phyloP scores from a whole-genome alignment of 2,113 vertebrate genomes.

The Eclectus roratus region DNA sequence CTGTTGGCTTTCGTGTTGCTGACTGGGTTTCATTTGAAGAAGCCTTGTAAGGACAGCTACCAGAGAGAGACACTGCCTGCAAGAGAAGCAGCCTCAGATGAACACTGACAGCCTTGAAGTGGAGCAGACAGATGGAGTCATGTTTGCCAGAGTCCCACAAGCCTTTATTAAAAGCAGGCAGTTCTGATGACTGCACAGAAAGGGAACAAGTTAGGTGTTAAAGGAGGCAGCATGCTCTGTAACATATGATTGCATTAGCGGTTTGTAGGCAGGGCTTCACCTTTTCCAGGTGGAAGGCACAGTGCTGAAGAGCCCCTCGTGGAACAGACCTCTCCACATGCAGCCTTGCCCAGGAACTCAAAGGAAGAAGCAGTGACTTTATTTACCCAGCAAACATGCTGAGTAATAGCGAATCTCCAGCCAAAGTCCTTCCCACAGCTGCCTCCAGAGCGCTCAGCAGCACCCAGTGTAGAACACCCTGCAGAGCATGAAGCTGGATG shows the following conservation, averaged over 20 bases:
- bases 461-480: not conserved
- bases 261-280: not conserved
- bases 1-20: not conserved
- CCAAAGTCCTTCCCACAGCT: not conserved
- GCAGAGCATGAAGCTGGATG: not conserved
- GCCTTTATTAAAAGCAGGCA: constrained; percentile 31
- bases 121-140: constrained; percentile 57
- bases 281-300: constrained; percentile 5
- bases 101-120: constrained; percentile 53
- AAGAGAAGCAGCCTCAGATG: not conserved
- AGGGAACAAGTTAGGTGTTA: constrained; percentile 18
- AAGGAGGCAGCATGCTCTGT: not conserved
- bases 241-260: not conserved
- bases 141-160: constrained; percentile 31
- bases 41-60: constrained; percentile 22
- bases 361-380: constrained; percentile 12
- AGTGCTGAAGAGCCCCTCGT: not conserved
- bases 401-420: not conserved
- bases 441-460: not conserved
- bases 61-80: not conserved
- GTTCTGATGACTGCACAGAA: constrained; percentile 42
- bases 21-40: not conserved
- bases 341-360: not conserved
- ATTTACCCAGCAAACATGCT: constrained; percentile 19
- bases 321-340: not conserved